Conservation (phyloP, 2,888 invertebrate genomes). For the Epistrophella euchroma region DNA sequence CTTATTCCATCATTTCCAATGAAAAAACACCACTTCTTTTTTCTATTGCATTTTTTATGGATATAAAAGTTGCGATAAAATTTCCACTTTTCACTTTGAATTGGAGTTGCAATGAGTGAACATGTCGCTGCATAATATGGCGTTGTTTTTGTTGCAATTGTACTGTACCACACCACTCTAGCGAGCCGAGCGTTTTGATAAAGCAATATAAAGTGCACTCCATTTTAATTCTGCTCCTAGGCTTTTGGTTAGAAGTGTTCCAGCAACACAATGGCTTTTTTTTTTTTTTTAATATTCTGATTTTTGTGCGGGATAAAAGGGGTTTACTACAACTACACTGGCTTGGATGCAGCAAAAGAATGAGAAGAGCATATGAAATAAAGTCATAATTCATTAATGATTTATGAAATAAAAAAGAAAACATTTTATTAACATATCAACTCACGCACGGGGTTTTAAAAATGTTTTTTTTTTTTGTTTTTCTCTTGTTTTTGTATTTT, state of each 20-base stretch:
- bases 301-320: slow-evolving; percentile 11
- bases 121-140: slow-evolving; percentile 63
- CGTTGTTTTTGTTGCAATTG: slow-evolving; percentile 69
- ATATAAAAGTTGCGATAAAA: slow-evolving; percentile 63
- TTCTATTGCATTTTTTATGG: slow-evolving; percentile 50
- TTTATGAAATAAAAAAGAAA: slow-evolving; percentile 78
- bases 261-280: slow-evolving; percentile 12
- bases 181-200: slow-evolving; percentile 42
- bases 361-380: slow-evolving; percentile 76
- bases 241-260: slow-evolving; percentile 26
- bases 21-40: slow-evolving; percentile 50
- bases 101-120: slow-evolving; percentile 38
- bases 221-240: slow-evolving; percentile 54
- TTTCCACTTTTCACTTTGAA: slow-evolving; percentile 70
- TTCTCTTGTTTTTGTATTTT: slow-evolving; percentile 34
- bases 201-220: slow-evolving; percentile 69
- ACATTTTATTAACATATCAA: slow-evolving; percentile 74
- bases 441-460: slow-evolving; percentile 73
- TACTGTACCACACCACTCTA: slow-evolving; percentile 43
- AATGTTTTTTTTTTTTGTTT: slow-evolving; percentile 35
- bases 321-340: slow-evolving; percentile 9
- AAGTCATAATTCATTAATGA: slow-evolving; percentile 80
- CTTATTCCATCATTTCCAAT: slow-evolving; percentile 38
- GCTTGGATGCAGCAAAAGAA: slow-evolving; percentile 41
- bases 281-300: not conserved